Base-by-base conservation (phyloP, 2,888 invertebrate species). In the Carpatolechia fugitivella region DNA sequence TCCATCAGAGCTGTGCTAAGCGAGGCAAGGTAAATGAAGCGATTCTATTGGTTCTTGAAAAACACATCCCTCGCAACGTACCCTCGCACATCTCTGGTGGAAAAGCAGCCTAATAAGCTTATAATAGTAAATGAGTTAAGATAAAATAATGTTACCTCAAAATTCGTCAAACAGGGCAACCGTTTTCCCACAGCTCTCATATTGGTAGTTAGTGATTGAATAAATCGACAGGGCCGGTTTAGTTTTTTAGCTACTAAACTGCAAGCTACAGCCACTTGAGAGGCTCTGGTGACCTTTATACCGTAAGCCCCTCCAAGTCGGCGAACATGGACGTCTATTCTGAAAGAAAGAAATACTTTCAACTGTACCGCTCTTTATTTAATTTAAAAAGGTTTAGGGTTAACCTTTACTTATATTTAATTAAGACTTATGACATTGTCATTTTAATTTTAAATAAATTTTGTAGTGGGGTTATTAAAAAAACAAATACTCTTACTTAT, bases 261-360 rank as follows among this genome's bases (percentile, higher is more conserved):
- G 60, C 93, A 92, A 0, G 93, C 93, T n/a, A 92, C 86, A 0
- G 93, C 90, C 3, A 92, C 71, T 53, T 91, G 86, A 3, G 80
- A 69, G 8, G 91, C 78, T 33, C 95, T 88, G 0, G 92, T 90
- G 60, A 95, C 91, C 80, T 97, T 97, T 0, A 91, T 90, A 0
- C 97, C 97, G 68, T 94, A 97, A 2, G 66, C 78, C 16, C 85
- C 85, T 1, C 83, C 83, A 0, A 79, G 53, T 3, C 79, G 77
- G 20, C 72, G 71, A 1, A 71, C 70, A 35, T 86, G 79, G 0
- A 96, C 82, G 60, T 95, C 94, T n/a, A 52, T 16, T 18, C 52
- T 52, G 31, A 40, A 51, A 44, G 6, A 11, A 29, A 7, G 7
- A 24, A n/a, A n/a, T n/a, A 36, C n/a, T 14, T n/a, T n/a, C n/a